Evolutionary conservation across 2,113 vertebrate genomes (phyloP), one percentile per base, ranked within the genome.

Genomic region (Deroptyus accipitrinus): DNA sequence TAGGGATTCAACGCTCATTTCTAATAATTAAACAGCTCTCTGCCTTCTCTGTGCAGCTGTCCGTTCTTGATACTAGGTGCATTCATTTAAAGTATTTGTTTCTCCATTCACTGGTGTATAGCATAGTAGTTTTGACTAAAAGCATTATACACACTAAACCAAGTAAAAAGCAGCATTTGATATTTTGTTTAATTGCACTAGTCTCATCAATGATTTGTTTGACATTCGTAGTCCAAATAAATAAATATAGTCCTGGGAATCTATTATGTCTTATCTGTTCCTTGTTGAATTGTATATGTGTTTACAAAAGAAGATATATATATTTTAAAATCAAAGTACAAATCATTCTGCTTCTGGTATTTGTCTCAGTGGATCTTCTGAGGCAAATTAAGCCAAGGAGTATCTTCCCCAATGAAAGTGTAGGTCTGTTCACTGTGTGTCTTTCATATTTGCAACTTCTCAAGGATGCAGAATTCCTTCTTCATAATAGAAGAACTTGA

Each of bases 21-120:
- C 59, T 17, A 30, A 75, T 84, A 91, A 94, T 97, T 96, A 97
- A 92, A 84, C 64, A 97, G 82, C 63, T 78, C 54, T 97, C 25
- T 95, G 69, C 67, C 37, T 88, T 95, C 63, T 90, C 81, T 84
- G 44, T 76, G 77, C 83, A 92, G 87, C 84, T 88, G 91, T 81
- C 79, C 80, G 35, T 70, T 94, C 49, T 31, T 33, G 23, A 67
- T 14, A 42, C 13, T 41, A 31, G 31, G 16, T 39, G 54, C 10
- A 49, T 86, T 76, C 49, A 66, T 24, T 42, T 22, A 33, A 77
- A 86, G 5, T 70, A 54, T 41, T 72, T 89, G 3, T 86, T 86
- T 92, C 48, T 91, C 33, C 18, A 6, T 68, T 94, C 15, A 33
- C 20, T 70, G 11, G 9, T 54, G 8, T 42, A 35, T 39, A 73